A percentile compares a stretch with the other conserved stretches of the same genome.
These are phyloP conservation scores for Ruditapes philippinarum DNA, from an alignment of 1,140 invertebrate species.

Conservation along the genomic window DNA sequence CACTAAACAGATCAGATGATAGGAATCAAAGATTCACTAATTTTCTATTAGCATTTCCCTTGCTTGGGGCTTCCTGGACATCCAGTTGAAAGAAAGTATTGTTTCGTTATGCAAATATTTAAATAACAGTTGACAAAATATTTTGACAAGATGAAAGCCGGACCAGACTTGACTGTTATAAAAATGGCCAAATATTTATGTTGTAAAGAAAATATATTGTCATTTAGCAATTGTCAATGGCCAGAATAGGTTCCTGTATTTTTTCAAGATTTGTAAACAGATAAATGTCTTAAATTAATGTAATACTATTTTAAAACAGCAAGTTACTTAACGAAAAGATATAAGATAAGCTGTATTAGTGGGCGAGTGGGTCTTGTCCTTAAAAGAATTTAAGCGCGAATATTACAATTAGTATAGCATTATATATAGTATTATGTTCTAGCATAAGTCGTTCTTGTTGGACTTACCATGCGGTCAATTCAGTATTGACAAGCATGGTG, in stretches of 20 bases:
- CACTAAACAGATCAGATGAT: slow-evolving; percentile 27
- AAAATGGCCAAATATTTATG: not conserved
- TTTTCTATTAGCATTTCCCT: slow-evolving; percentile 2
- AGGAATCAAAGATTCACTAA: slow-evolving; percentile 19
- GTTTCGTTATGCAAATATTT: slow-evolving; percentile 34
- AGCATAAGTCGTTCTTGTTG: not conserved
- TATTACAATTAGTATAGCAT: too few relatives aligned
- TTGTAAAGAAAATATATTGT: not conserved
- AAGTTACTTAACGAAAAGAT: too few relatives aligned
- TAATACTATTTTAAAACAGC: not conserved
- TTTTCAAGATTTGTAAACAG: not conserved
- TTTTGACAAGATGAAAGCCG: not conserved
- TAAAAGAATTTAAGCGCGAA: not conserved
- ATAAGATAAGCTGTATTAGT: not conserved
- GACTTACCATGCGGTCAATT: not conserved
- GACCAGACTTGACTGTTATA: not conserved
- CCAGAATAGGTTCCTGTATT: not conserved
- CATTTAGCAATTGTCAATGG: not conserved
- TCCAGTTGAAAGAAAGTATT: not conserved
- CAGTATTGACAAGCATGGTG: not conserved
- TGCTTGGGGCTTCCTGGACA: not conserved
- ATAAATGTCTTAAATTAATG: not conserved
- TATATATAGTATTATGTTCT: not conserved
- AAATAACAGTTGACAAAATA: slow-evolving; percentile 9
- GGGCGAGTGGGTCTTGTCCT: not conserved